Percentiles rank a stretch among this genome's conserved stretches.
Evolutionary conservation across 1,140 invertebrate genomes (phyloP).

Genomic region (Drosophila tani): DNA sequence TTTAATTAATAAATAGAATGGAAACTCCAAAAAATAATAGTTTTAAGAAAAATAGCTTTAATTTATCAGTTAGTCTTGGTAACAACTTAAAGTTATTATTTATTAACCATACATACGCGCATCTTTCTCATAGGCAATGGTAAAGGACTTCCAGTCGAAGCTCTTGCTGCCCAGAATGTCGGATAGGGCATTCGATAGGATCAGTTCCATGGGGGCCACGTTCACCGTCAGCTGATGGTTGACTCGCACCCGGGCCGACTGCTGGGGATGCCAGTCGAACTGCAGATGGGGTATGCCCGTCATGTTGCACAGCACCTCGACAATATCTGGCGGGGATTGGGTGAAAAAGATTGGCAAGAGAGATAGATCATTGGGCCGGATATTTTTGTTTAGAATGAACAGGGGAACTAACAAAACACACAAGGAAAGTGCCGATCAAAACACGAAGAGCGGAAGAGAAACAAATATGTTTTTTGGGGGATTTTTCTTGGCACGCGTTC

Average conservation of each 20-base stretch:
- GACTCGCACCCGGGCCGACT: conserved; percentile 81
- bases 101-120: conserved; percentile 85
- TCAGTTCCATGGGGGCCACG: conserved; percentile 90
- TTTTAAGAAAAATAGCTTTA: too few species aligned
- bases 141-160: conserved; percentile 92
- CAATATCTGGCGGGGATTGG: conserved; percentile 71
- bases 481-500: conserved; percentile 53
- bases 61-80: too few species aligned
- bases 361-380: background rate
- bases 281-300: conserved; percentile 89
- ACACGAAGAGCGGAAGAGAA: conserved; percentile 50
- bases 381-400: conserved; percentile 75
- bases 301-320: conserved; percentile 89
- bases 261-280: conserved; percentile 88
- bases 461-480: background rate
- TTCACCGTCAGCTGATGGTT: conserved; percentile 87
- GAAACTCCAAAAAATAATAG: background rate
- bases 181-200: conserved; percentile 89
- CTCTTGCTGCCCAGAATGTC: conserved; percentile 88
- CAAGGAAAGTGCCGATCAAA: conserved; percentile 70
- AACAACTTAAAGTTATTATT: too few species aligned
- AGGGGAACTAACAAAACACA: conserved; percentile 59
- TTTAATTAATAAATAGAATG: background rate
- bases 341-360: background rate
- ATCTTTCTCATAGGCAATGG: conserved; percentile 92